Conservation (phyloP, 2,797 vertebrate species). For the Siniperca scherzeri region DNA sequence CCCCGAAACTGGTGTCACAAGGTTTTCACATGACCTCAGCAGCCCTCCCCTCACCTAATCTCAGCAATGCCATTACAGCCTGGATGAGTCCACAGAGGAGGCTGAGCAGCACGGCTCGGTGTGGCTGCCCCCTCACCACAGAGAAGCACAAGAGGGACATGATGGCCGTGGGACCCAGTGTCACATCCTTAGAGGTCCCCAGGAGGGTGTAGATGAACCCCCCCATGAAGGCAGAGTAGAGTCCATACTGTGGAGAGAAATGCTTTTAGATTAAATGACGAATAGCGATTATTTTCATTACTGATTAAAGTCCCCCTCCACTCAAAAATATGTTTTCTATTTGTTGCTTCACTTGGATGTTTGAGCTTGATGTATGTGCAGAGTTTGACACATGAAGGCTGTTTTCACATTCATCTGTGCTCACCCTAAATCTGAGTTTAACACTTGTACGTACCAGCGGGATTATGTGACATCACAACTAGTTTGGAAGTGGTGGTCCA, state of each 20-base stretch:
- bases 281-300: neutral
- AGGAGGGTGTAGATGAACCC: slow-evolving; percentile 95
- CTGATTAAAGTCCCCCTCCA: neutral
- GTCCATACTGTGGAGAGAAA: slow-evolving; percentile 88
- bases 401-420: neutral
- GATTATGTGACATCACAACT: no score
- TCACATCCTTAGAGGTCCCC: slow-evolving; percentile 96
- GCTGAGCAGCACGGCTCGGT: slow-evolving; percentile 89
- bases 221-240: slow-evolving; percentile 96
- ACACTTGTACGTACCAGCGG: no score
- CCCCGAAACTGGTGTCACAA: slow-evolving; percentile 29
- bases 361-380: neutral
- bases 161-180: slow-evolving; percentile 96
- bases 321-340: neutral
- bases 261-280: neutral
- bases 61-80: slow-evolving; percentile 90
- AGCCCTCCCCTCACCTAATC: slow-evolving; percentile 87
- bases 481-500: no score
- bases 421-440: no score
- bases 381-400: neutral
- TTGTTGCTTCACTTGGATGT: neutral
- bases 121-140: slow-evolving; percentile 86
- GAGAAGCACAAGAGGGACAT: slow-evolving; percentile 95
- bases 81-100: slow-evolving; percentile 94
- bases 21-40: slow-evolving; percentile 36